Percentiles rank a stretch among this genome's conserved stretches.
Conservation (phyloP, 1,140 invertebrate genomes). For the Drosophila chauvacae region DNA sequence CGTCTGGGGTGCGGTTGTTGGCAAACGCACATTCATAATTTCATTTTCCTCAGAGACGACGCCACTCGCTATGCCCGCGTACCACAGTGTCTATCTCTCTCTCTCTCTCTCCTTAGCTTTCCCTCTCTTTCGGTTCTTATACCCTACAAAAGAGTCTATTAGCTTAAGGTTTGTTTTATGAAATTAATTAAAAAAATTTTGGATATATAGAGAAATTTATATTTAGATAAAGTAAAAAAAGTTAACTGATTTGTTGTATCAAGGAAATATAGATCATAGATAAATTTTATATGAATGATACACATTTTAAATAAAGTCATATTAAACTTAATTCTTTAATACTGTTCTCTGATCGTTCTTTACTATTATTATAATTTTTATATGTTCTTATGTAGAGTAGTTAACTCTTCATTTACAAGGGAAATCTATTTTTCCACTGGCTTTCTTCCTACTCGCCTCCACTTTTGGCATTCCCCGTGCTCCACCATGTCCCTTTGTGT, state of each 20-base stretch:
- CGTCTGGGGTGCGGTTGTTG: constrained; percentile 75
- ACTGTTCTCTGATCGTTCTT: too few relatives aligned
- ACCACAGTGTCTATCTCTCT: background rate
- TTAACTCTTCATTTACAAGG: background rate
- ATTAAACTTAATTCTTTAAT: background rate
- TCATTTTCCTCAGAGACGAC: constrained; percentile 67
- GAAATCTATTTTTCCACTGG: background rate
- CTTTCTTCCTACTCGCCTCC: background rate
- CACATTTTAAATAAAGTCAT: background rate
- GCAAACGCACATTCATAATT: constrained; percentile 80
- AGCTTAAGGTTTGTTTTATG: background rate
- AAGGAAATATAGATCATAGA: too few relatives aligned
- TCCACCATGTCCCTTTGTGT: constrained; percentile 50
- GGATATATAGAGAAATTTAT: too few relatives aligned
- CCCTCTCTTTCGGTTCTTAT: background rate
- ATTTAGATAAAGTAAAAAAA: too few relatives aligned
- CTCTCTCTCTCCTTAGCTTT: background rate
- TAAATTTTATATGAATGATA: background rate
- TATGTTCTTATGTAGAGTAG: background rate
- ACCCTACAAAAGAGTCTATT: background rate
- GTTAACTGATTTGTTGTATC: too few relatives aligned
- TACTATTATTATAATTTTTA: background rate
- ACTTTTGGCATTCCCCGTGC: constrained; percentile 6
- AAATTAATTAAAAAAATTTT: background rate
- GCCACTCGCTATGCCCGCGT: constrained; percentile 26